These are phyloP conservation scores for Tokudaia tokunoshimensis DNA, from an alignment of 2,797 vertebrate species.

Conservation along the genomic window DNA sequence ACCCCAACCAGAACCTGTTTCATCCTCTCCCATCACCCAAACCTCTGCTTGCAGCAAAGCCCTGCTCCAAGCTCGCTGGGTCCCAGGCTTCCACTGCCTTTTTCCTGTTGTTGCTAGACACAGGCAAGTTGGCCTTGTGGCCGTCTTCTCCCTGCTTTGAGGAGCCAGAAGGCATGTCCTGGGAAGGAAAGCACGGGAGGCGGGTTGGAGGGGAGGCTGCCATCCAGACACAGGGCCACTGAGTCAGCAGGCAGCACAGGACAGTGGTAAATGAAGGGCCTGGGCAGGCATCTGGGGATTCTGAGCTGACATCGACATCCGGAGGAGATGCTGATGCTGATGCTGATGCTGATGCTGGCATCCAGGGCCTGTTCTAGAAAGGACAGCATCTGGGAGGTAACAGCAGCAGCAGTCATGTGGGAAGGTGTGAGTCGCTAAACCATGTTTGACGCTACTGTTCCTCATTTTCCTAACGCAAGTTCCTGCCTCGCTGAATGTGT, in stretches of 20 bases:
- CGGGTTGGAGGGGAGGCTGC: background rate
- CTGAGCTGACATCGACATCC: background rate
- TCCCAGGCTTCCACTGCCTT: fast-evolving
- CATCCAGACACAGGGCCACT: background rate
- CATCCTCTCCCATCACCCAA: background rate
- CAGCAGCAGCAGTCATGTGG: fast-evolving
- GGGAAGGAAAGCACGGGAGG: background rate
- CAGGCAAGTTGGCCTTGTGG: background rate
- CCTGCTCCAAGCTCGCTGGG: background rate
- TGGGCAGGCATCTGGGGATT: background rate
- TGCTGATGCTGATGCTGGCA: background rate
- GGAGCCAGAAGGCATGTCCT: too few relatives aligned
- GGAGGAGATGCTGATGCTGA: background rate
- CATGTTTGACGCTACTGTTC: fast-evolving
- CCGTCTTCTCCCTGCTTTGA: background rate
- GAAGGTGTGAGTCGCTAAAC: fast-evolving
- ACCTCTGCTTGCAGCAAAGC: background rate
- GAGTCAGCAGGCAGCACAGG: too few relatives aligned
- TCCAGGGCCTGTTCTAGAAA: background rate
- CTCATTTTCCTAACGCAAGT: background rate
- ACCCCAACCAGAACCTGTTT: background rate
- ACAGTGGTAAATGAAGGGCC: too few relatives aligned
- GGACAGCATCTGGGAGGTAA: background rate
- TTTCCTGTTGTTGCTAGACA: background rate
- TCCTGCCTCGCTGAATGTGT: background rate